Evolutionary conservation across 2,113 vertebrate species (phyloP).

Genomic region (Heterocephalus glaber): DNA sequence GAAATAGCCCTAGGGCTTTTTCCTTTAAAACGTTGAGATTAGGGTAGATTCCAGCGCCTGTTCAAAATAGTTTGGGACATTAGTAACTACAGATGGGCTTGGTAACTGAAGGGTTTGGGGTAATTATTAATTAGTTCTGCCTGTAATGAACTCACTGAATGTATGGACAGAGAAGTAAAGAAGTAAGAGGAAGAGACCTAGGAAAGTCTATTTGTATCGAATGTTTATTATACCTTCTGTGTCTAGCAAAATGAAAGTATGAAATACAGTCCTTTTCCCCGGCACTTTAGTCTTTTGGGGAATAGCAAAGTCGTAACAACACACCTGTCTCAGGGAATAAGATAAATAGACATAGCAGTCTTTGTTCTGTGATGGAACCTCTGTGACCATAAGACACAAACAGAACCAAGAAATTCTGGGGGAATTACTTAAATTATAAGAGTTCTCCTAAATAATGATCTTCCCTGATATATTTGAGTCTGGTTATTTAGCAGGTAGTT

Average conservation of each 20-base stretch:
- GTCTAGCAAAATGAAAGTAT: neutral
- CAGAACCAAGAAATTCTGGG: neutral
- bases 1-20: neutral
- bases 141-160: neutral
- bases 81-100: neutral
- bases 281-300: neutral
- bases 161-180: neutral
- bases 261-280: neutral
- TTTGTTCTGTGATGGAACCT: neutral
- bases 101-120: neutral
- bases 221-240: neutral
- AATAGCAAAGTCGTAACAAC: neutral
- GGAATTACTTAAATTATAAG: neutral
- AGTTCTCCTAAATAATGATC: neutral
- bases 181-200: neutral
- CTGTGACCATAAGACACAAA: neutral
- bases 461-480: neutral
- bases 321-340: neutral
- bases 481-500: neutral
- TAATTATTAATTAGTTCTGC: neutral
- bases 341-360: too few species aligned
- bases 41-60: neutral
- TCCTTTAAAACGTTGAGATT: neutral
- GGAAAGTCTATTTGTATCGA: neutral
- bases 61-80: neutral